phyloP scores from a whole-genome alignment of 2,113 vertebrate species.

The Python bivittatus region DNA sequence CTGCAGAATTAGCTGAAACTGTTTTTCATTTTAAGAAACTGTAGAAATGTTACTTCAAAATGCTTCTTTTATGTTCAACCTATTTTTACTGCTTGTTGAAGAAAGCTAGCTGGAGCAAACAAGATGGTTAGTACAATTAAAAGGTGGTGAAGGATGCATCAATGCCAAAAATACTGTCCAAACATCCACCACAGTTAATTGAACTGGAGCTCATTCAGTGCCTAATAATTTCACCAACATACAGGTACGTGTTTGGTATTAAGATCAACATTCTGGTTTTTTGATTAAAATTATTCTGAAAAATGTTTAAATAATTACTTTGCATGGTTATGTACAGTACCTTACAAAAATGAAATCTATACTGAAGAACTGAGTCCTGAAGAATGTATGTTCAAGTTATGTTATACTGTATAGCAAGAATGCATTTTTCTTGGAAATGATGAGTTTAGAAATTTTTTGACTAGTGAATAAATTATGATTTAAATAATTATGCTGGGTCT shows the following conservation, averaged over 20 bases:
- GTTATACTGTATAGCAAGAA: background rate
- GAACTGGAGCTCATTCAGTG: background rate
- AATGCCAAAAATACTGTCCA: background rate
- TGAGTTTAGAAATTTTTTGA: background rate
- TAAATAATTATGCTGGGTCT: background rate
- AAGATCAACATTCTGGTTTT: background rate
- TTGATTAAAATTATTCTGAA: background rate
- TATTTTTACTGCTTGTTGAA: background rate
- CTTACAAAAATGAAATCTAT: background rate
- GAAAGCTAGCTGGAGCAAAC: background rate
- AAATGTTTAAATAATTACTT: background rate
- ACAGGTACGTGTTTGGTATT: background rate
- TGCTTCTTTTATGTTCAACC: background rate
- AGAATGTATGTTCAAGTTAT: background rate
- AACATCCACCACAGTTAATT: background rate
- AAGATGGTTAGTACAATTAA: background rate
- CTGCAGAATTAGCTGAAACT: background rate
- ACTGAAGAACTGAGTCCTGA: background rate
- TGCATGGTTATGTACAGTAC: background rate
- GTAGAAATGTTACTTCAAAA: background rate
- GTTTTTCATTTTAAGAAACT: background rate
- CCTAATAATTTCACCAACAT: background rate
- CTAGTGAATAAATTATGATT: background rate
- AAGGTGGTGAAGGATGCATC: background rate
- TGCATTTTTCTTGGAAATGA: background rate